These are phyloP conservation scores for Darevskia nairensis DNA, from an alignment of 2,797 vertebrate genomes.

Conservation along the genomic window DNA sequence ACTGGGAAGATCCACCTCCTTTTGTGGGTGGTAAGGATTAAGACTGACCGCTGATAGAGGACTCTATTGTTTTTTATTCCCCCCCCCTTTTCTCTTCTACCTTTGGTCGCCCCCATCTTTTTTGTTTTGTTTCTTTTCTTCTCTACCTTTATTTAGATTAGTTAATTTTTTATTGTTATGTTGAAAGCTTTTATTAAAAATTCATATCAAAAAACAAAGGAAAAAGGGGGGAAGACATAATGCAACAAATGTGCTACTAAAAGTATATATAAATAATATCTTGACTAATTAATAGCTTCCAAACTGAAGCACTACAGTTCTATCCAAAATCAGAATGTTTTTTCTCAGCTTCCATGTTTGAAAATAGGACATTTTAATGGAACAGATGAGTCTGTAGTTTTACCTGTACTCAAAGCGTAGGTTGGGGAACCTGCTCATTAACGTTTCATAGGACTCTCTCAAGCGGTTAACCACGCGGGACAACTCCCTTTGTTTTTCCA, in stretches of 20 bases:
- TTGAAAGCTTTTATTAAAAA: too few relatives aligned
- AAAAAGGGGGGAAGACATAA: neutral
- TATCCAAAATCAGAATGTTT: neutral
- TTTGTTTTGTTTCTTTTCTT: too few relatives aligned
- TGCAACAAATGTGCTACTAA: neutral
- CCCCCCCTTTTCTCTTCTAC: too few relatives aligned
- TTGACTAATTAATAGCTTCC: neutral
- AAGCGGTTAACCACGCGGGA: conserved; percentile 79
- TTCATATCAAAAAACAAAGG: too few relatives aligned
- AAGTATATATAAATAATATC: neutral
- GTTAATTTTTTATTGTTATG: too few relatives aligned
- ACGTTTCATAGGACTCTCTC: conserved; percentile 85
- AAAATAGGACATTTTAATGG: neutral
- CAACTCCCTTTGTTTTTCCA: conserved; percentile 83
- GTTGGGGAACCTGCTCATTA: conserved; percentile 88
- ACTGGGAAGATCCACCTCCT: too few relatives aligned
- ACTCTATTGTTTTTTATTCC: too few relatives aligned
- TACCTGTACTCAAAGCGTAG: conserved; percentile 94
- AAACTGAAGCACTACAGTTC: neutral
- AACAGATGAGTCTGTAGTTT: conserved; percentile 43
- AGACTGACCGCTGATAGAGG: too few relatives aligned
- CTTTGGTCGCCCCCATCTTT: too few relatives aligned
- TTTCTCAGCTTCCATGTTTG: rapidly evolving
- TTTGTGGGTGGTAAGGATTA: too few relatives aligned
- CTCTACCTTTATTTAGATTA: too few relatives aligned